Evolutionary conservation across 2,113 vertebrate genomes (phyloP), one percentile per base, ranked within the genome.

Genomic region (Polypterus bichir): DNA sequence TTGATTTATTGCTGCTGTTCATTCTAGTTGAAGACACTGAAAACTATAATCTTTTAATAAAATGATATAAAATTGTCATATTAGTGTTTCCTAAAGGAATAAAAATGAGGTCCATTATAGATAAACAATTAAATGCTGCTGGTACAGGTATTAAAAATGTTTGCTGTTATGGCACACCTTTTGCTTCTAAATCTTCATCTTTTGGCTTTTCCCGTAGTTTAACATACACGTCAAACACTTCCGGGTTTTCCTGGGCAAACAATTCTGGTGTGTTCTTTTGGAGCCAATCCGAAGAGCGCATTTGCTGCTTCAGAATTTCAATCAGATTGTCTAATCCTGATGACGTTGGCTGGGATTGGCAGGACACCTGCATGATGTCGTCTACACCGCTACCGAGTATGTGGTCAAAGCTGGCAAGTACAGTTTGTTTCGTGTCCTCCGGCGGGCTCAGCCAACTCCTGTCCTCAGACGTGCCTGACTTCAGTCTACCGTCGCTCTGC

Each of bases 221-320:
- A 76, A 81, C 86, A 71, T 92, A 92, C 47, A 91, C 83, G 1
- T 91, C 86, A 4, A 88, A 83, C 68, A 88, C 79, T 70, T 88
- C 87, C 5, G 88, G 90, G 61, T 91, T 88, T 60, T 91, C 87
- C 70, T 83, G 86, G 2, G 84, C 80, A 67, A 87, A 79, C 68
- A 85, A 79, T 64, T 90, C 85, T 0, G 86, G 89, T 48, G 81
- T 86, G 65, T 88, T 89, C 70, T 88, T 89, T 75, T 91, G 86
- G 46, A 85, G 69, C 89, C 89, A 88, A 79, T 90, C 86, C 4
- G 85, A 88, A 0, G 81, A 84, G 56, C 77, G 79, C 69, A 87
- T 89, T 75, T 94, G 87, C 11, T 89, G 81, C 67, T 85, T 78
- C 51, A 87, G 75, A 3, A 85, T 82, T 62, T 86, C 87, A 58